phyloP scores from a whole-genome alignment of 1,140 invertebrate species.

The Drosophila pectinifera region DNA sequence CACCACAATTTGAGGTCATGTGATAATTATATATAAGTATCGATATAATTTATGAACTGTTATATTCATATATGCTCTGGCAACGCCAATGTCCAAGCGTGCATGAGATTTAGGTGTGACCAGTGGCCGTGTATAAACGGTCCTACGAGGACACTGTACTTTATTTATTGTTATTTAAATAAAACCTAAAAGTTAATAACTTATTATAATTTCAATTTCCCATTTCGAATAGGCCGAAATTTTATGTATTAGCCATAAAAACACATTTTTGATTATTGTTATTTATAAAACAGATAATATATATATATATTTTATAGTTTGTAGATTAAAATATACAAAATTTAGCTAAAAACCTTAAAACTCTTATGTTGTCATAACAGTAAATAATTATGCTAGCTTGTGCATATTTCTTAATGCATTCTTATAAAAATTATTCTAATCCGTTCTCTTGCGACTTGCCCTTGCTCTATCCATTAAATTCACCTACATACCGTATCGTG shows the following conservation, averaged over 20 bases:
- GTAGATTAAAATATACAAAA: constrained; percentile 83
- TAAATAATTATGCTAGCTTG: constrained; percentile 78
- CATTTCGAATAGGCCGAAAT: too few relatives aligned
- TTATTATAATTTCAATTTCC: too few relatives aligned
- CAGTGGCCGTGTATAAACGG: too few relatives aligned
- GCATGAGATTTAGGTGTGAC: too few relatives aligned
- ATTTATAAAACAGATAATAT: constrained; percentile 83
- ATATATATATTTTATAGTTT: constrained; percentile 71
- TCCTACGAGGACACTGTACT: not conserved
- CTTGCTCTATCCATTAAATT: constrained; percentile 52
- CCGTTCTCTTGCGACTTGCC: constrained; percentile 21
- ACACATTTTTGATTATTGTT: constrained; percentile 62
- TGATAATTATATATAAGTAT: too few relatives aligned
- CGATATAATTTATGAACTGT: not conserved
- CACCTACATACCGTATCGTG: constrained; percentile 48
- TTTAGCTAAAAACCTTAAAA: constrained; percentile 82
- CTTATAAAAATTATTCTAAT: constrained; percentile 60
- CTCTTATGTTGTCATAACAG: constrained; percentile 73
- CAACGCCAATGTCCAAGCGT: not conserved
- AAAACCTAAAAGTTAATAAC: too few relatives aligned
- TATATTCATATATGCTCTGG: not conserved
- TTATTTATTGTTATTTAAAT: not conserved
- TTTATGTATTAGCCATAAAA: constrained; percentile 47
- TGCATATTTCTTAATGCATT: constrained; percentile 31
- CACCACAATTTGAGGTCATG: not conserved